Evolutionary conservation across 2,113 vertebrate genomes (phyloP).

Genomic region (Psittacula cyanocephala): DNA sequence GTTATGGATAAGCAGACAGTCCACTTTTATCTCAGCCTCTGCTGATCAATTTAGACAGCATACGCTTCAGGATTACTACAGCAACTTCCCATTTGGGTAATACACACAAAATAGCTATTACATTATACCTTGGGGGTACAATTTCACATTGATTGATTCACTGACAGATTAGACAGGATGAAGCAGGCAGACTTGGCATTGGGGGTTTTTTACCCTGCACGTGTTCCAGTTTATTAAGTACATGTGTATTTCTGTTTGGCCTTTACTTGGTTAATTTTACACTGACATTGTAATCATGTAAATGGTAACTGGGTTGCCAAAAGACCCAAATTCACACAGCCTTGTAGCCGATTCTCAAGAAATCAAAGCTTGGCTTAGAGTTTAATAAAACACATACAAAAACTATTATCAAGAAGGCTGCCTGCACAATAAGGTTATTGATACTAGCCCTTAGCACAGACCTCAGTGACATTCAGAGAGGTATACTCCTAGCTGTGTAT

Average conservation of each 20-base stretch:
- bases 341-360: background rate
- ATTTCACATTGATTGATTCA: constrained; percentile 10
- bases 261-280: background rate
- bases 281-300: background rate
- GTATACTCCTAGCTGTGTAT: background rate
- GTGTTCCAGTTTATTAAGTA: background rate
- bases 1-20: background rate
- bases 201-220: rapidly evolving
- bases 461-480: background rate
- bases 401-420: background rate
- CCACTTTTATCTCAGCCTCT: background rate
- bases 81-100: background rate
- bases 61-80: background rate
- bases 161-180: background rate
- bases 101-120: background rate
- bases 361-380: background rate
- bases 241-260: background rate
- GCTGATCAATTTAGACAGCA: background rate
- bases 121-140: background rate
- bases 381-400: background rate
- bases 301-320: background rate
- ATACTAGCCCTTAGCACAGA: background rate
- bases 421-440: background rate
- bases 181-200: background rate
- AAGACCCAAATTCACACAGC: background rate